These are phyloP conservation scores for Drosophila bifasciata DNA, from an alignment of 1,140 invertebrate species.

Conservation along the genomic window DNA sequence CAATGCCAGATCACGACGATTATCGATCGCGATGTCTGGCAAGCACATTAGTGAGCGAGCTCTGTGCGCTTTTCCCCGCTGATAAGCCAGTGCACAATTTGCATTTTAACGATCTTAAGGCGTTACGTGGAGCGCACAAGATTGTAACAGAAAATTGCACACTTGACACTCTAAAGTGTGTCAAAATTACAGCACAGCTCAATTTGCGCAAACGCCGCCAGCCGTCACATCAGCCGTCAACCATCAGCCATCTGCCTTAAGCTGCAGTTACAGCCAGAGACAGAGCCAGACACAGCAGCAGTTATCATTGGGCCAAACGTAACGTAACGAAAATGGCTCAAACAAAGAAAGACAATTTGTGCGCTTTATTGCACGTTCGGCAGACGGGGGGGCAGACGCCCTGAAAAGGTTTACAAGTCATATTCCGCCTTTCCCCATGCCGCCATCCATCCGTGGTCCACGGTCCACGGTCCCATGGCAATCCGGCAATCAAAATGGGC, in stretches of 20 bases:
- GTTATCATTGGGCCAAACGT: conserved; percentile 45
- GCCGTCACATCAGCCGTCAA: neutral
- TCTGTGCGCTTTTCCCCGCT: conserved; percentile 1
- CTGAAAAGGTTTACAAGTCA: conserved; percentile 53
- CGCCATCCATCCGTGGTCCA: conserved; percentile 3
- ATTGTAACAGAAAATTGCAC: conserved; percentile 64
- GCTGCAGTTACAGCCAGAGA: too few species aligned
- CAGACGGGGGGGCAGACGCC: conserved; percentile 9
- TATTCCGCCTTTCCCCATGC: conserved; percentile 37
- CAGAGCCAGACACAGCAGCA: conserved; percentile 1
- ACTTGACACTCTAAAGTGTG: conserved; percentile 61
- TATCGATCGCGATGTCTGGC: conserved; percentile 30
- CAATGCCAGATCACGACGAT: conserved; percentile 57
- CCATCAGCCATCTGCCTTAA: conserved; percentile 5
- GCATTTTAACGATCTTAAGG: conserved; percentile 32
- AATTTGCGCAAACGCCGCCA: conserved; percentile 52
- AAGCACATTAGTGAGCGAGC: conserved; percentile 27
- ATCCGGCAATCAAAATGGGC: neutral
- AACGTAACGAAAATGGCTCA: conserved; percentile 36
- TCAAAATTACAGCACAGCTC: conserved; percentile 49
- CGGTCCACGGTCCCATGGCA: too few species aligned
- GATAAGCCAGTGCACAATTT: conserved; percentile 33
- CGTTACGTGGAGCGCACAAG: conserved; percentile 40
- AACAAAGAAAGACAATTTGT: conserved; percentile 19
- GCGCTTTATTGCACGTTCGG: conserved; percentile 7